Evolutionary conservation across 2,888 invertebrate genomes (phyloP).

Genomic region (Peribatodes rhomboidaria): DNA sequence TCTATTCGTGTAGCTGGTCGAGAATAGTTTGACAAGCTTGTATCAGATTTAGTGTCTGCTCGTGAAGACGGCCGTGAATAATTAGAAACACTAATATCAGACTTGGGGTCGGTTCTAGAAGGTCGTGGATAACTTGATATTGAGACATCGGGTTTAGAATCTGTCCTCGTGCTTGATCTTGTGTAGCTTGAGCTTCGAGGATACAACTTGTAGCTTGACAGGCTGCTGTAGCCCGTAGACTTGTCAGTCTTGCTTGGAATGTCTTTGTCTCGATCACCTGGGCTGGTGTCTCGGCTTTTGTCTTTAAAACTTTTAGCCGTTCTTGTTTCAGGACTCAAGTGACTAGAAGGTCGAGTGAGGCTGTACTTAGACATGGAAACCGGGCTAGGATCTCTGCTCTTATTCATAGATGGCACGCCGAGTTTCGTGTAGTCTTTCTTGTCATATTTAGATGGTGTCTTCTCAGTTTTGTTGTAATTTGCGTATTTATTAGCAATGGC

Average conservation of each 20-base stretch:
- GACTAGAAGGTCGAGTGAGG: conserved; percentile 76
- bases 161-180: conserved; percentile 56
- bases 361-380: conserved; percentile 78
- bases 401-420: conserved; percentile 65
- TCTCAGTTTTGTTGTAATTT: conserved; percentile 67
- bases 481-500: conserved; percentile 78
- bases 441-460: conserved; percentile 68
- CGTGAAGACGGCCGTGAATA: conserved; percentile 32
- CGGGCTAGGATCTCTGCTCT: conserved; percentile 87
- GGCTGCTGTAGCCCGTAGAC: conserved; percentile 81
- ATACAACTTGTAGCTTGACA: conserved; percentile 84
- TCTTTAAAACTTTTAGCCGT: conserved; percentile 72
- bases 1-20: conserved; percentile 27
- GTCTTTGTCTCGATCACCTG: conserved; percentile 84
- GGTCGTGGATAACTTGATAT: conserved; percentile 37
- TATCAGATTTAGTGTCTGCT: conserved; percentile 33
- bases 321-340: conserved; percentile 82
- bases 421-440: conserved; percentile 84
- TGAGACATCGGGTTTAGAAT: conserved; percentile 62
- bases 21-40: conserved; percentile 26
- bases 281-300: conserved; percentile 86
- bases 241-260: conserved; percentile 86
- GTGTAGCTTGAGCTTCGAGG: conserved; percentile 78
- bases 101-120: conserved; percentile 25
- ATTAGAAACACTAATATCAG: conserved; percentile 24